These are phyloP conservation scores for Syngnathus rostellatus DNA, from an alignment of 2,797 vertebrate genomes.

Conservation along the genomic window DNA sequence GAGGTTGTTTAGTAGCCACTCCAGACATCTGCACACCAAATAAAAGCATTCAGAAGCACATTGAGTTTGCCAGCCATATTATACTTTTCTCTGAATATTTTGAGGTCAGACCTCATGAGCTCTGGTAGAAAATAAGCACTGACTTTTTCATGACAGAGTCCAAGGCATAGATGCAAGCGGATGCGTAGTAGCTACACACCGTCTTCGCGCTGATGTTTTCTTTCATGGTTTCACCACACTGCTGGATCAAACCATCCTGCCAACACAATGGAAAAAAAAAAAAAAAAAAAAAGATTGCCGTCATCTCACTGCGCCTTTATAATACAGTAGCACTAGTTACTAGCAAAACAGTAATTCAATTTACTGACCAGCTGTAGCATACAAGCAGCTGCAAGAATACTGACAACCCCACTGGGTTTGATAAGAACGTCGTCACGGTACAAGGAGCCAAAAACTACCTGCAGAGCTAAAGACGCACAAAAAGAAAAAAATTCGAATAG, in stretches of 20 bases:
- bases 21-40: slow-evolving; percentile 78
- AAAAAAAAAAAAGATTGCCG: slow-evolving; percentile 3
- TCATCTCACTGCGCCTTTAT: not conserved
- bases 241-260: slow-evolving; percentile 94
- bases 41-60: not conserved
- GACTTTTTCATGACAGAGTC: slow-evolving; percentile 95
- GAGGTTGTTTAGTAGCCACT: slow-evolving; percentile 96
- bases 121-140: slow-evolving; percentile 25
- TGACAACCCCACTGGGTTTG: slow-evolving; percentile 87
- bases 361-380: slow-evolving; percentile 94
- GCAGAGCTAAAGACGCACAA: slow-evolving; percentile 72
- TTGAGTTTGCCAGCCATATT: not conserved
- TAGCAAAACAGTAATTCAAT: not conserved
- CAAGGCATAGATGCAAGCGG: slow-evolving; percentile 86
- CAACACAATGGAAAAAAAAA: slow-evolving; percentile 10
- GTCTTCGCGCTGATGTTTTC: slow-evolving; percentile 91
- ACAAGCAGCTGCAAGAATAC: slow-evolving; percentile 89
- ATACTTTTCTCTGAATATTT: not conserved
- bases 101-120: not conserved
- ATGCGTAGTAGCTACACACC: slow-evolving; percentile 85
- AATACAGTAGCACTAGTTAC: not conserved
- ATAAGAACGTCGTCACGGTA: slow-evolving; percentile 95
- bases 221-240: slow-evolving; percentile 98
- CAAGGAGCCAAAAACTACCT: slow-evolving; percentile 93
- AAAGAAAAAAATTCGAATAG: not conserved